Base-by-base conservation (phyloP, 2,888 invertebrate species). In the Pelosia muscerda region DNA sequence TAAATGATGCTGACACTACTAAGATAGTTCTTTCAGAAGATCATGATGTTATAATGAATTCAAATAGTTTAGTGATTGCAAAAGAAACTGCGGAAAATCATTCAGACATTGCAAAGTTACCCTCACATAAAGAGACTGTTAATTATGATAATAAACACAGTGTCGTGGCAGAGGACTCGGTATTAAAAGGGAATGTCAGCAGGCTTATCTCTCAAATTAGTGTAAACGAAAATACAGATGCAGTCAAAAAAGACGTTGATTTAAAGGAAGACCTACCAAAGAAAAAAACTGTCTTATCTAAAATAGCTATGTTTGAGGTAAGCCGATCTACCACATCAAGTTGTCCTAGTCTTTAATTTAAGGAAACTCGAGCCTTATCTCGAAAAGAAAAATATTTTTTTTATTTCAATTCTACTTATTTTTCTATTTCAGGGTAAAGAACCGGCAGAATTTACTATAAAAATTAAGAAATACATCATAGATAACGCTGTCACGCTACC, bases 231-330 rank as follows among this genome's bases (percentile, higher is more conserved):
- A 31, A 62, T 15, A 64, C 59, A n/a, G 70, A 74, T 38, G 60
- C 73, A 22, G 71, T 70, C 31, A 70, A 75, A 26, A 73, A 69
- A 11, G 83, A 84, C 63, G 78, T 78, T 71, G 81, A 84, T 28
- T 57, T 69, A 1, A 68, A 68, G 2, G 79, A 84, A 10, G 85
- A 87, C 19, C 62, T 88, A 15, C 88, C 88, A 2, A 88, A 84
- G 68, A 87, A 88, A 55, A 88, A 85, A 58, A 86, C 89, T 0
- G 87, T 94, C 2, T 70, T 89, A 28, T 89, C 92, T 0, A 93
- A 90, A 81, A 91, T 94, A 59, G 92, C 93, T 38, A 83, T 93
- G 79, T 94, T 93, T 83, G 94, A 94, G 86, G 94, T 92, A 86
- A 90, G 81, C 75, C 11, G 2, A 1, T 34, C 49, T 5, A 42